These are phyloP conservation scores for Cetonia aurata DNA, from an alignment of 2,888 invertebrate genomes.

Conservation along the genomic window DNA sequence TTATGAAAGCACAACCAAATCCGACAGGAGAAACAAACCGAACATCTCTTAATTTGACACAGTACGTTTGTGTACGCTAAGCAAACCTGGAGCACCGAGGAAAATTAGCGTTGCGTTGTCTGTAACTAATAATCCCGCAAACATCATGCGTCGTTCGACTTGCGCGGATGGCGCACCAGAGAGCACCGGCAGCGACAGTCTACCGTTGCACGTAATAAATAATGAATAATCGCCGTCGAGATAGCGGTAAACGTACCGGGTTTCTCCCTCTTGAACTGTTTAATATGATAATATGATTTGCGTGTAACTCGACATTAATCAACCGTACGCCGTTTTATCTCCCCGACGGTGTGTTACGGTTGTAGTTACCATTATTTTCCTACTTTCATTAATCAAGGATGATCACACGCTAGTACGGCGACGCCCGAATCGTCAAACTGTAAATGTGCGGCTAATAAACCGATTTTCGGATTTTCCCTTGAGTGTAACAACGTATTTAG, in stretches of 20 bases:
- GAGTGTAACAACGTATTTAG: not conserved
- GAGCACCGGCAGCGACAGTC: slow-evolving; percentile 11
- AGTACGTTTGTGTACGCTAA: no score
- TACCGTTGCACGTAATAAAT: slow-evolving; percentile 46
- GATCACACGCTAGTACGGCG: not conserved
- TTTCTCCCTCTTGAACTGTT: slow-evolving; percentile 54
- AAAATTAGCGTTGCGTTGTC: slow-evolving; percentile 9
- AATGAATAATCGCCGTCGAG: slow-evolving; percentile 49
- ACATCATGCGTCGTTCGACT: slow-evolving; percentile 1
- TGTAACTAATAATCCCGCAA: slow-evolving; percentile 8
- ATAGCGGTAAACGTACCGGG: slow-evolving; percentile 49
- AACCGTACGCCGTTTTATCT: slow-evolving; percentile 59
- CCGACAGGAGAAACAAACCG: no score
- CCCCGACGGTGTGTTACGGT: slow-evolving; percentile 53
- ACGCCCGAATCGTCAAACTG: slow-evolving; percentile 3
- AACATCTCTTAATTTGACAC: no score
- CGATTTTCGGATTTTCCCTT: not conserved
- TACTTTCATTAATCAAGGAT: slow-evolving; percentile 61
- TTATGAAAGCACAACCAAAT: slow-evolving; percentile 19
- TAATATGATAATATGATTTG: slow-evolving; percentile 63
- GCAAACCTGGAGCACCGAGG: not conserved
- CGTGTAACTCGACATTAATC: slow-evolving; percentile 61
- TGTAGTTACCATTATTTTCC: slow-evolving; percentile 59
- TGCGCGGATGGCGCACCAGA: slow-evolving; percentile 12
- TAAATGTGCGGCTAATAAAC: slow-evolving; percentile 17